A percentile compares a stretch with the other conserved stretches of the same genome.
These are phyloP conservation scores for Campylomormyrus numenius DNA, from an alignment of 2,113 vertebrate genomes.

Conservation along the genomic window DNA sequence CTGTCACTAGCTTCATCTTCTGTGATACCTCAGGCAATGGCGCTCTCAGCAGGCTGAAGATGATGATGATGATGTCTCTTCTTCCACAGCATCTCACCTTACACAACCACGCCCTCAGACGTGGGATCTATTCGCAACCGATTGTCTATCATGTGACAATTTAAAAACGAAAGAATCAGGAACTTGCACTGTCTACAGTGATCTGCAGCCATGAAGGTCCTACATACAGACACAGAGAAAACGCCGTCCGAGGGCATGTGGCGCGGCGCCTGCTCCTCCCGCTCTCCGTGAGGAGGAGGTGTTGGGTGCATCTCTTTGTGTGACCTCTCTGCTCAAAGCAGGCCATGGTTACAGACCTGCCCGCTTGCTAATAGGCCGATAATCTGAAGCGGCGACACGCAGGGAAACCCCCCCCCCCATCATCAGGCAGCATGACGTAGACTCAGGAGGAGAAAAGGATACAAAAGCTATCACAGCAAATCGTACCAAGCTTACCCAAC, in stretches of 20 bases:
- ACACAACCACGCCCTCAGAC: not conserved
- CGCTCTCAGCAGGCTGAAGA: not conserved
- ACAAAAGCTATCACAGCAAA: not conserved
- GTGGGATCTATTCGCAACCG: not conserved
- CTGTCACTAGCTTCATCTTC: not conserved
- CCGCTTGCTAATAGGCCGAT: not conserved
- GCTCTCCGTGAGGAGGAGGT: conserved; percentile 7
- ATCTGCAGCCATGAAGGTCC: not conserved
- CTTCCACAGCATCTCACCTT: not conserved
- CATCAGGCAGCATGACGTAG: not conserved
- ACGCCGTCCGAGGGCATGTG: not conserved
- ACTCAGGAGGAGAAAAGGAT: not conserved
- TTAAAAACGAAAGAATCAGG: not conserved
- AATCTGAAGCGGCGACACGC: not conserved
- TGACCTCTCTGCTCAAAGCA: conserved; percentile 32
- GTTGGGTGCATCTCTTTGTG: conserved; percentile 25
- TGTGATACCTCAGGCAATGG: not conserved
- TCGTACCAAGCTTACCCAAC: not conserved
- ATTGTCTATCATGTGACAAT: not conserved
- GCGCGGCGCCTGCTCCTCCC: not conserved
- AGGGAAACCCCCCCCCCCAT: not conserved
- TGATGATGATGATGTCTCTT: not conserved
- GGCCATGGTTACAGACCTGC: conserved; percentile 31
- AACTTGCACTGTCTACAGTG: not conserved
- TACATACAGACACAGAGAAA: not conserved